phyloP scores from a whole-genome alignment of 2,888 invertebrate genomes.

The Cataglyphis cursor region DNA sequence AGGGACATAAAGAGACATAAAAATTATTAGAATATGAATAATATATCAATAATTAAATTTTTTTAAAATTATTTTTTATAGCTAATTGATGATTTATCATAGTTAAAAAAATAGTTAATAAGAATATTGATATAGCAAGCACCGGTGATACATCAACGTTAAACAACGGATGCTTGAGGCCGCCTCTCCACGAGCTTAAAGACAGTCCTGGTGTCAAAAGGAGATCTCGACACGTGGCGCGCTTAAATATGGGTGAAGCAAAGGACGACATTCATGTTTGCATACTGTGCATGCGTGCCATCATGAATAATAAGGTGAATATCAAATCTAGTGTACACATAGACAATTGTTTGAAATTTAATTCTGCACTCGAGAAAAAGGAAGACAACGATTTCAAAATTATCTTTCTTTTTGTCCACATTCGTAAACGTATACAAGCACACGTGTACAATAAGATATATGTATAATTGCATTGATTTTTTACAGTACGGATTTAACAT shows the following conservation, averaged over 20 bases:
- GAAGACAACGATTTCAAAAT: not conserved
- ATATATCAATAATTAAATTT: not conserved
- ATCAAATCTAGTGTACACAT: constrained; percentile 28
- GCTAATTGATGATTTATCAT: not conserved
- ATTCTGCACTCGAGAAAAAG: not conserved
- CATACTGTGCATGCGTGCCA: constrained; percentile 99
- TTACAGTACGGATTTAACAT: constrained; percentile 98
- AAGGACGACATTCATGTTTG: constrained; percentile 99
- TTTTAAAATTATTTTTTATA: not conserved
- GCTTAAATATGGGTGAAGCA: constrained; percentile 97
- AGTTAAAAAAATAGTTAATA: not conserved
- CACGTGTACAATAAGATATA: constrained; percentile 1
- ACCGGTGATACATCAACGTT: constrained; percentile 81
- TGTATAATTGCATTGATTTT: constrained; percentile 51
- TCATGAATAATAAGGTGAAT: constrained; percentile 98
- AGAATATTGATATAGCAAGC: constrained; percentile 69
- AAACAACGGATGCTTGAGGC: constrained; percentile 87
- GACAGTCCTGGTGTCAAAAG: constrained; percentile 92
- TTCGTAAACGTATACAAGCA: not conserved
- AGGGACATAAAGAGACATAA: not conserved
- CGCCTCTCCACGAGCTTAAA: constrained; percentile 89
- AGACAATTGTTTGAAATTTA: not conserved
- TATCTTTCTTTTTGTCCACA: not conserved
- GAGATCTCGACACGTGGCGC: constrained; percentile 94
- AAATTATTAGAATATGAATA: not conserved